Evolutionary conservation across 2,888 invertebrate species (phyloP).

Genomic region (Drosophila histrio): DNA sequence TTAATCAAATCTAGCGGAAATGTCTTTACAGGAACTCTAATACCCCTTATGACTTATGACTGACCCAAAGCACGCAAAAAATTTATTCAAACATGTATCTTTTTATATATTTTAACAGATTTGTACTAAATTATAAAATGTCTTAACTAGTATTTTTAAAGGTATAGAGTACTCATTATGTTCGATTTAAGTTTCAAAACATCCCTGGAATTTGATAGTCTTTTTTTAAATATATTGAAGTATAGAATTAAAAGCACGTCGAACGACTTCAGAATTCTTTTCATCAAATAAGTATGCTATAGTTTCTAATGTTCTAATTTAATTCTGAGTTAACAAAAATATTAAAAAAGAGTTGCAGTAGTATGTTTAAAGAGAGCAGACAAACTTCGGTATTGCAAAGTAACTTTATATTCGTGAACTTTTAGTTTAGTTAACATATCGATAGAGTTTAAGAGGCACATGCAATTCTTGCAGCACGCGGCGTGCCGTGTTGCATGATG

Average conservation of each 20-base stretch:
- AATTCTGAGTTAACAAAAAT: too few relatives aligned
- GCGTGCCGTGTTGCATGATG: slow-evolving; percentile 49
- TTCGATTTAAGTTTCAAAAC: too few relatives aligned
- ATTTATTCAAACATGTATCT: background rate
- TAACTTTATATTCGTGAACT: background rate
- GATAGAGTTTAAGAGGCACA: slow-evolving; percentile 25
- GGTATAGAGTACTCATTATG: too few relatives aligned
- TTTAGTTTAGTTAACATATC: slow-evolving; percentile 1
- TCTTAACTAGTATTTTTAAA: too few relatives aligned
- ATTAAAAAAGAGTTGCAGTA: background rate
- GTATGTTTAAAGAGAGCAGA: background rate
- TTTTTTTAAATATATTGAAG: too few relatives aligned
- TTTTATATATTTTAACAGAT: background rate
- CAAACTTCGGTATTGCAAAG: background rate
- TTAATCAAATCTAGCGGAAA: slow-evolving; percentile 59
- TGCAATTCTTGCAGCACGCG: slow-evolving; percentile 11
- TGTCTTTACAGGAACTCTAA: slow-evolving; percentile 56
- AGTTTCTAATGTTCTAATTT: background rate
- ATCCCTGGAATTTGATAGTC: too few relatives aligned
- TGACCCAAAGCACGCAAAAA: slow-evolving; percentile 38
- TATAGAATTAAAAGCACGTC: too few relatives aligned
- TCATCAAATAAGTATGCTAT: too few relatives aligned
- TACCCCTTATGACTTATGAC: slow-evolving; percentile 25
- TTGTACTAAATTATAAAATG: background rate
- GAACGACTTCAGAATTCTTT: too few relatives aligned